phyloP scores from a whole-genome alignment of 2,797 vertebrate species.

The Pyrocephalus nanus region DNA sequence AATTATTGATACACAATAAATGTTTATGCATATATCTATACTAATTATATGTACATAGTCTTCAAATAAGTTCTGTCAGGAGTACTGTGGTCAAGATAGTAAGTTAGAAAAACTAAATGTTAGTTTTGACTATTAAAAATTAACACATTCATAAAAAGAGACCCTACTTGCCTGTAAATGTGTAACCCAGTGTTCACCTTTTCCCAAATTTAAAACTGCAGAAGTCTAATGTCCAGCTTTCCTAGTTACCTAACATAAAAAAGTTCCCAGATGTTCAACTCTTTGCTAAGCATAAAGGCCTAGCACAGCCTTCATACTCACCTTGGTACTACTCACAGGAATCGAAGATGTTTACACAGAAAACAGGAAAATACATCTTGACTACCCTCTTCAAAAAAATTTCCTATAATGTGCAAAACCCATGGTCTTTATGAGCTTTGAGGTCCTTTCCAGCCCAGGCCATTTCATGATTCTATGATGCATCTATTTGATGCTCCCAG shows the following conservation, averaged over 20 bases:
- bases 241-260: not conserved
- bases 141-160: not conserved
- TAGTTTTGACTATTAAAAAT: not conserved
- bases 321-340: not conserved
- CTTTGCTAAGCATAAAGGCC: not conserved
- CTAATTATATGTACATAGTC: not conserved
- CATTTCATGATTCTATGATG: not conserved
- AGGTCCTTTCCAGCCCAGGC: no score
- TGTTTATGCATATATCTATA: not conserved
- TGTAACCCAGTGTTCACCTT: not conserved
- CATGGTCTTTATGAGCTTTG: not conserved
- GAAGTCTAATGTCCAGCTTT: not conserved
- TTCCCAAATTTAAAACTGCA: not conserved
- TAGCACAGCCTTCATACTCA: not conserved
- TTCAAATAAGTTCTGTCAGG: not conserved
- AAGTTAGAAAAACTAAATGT: not conserved
- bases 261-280: not conserved
- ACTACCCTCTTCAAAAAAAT: not conserved
- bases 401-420: not conserved
- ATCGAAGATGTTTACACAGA: not conserved
- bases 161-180: not conserved
- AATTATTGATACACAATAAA: not conserved
- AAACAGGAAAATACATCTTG: not conserved
- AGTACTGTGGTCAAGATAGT: not conserved
- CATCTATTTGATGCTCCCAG: not conserved